Evolutionary conservation across 2,797 vertebrate genomes (phyloP), one percentile per base, ranked within the genome.

Genomic region (Eptatretus atami): DNA sequence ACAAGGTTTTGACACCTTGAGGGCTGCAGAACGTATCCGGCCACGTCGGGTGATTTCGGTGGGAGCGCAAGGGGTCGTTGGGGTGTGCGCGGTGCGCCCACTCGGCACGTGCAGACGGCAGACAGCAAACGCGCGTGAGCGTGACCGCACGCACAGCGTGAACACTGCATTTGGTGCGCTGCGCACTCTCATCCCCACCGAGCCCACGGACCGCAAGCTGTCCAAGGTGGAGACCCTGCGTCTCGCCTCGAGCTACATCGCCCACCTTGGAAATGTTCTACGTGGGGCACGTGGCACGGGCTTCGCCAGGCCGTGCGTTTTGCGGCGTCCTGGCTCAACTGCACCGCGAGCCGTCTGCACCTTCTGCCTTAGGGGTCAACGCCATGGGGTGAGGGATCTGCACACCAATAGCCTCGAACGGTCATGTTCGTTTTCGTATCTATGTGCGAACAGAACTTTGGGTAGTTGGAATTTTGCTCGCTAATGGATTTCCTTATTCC

Each of bases 161-260:
- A 61, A 61, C 25, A n/a, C 57, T 12, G 57, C 57, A 2, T 61
- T 61, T 12, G 24, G n/a, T 9, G 57, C 57, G 9, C 57, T 61
- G 57, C 57, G 57, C 15, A 61, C 57, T 1, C 57, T 61, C 57
- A 61, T 61, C 57, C 57, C 57, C 57, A 61, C 57, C 57, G 57
- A 61, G 10, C 57, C 57, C 9, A 25, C 57, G n/a, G 57, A 61
- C 57, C 15, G 57, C 9, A 61, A 61, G 24, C 57, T 61, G n/a
- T 61, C 57, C 15, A 61, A 61, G 57, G n/a, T 61, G 57, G 57
- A 61, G 57, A 61, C 57, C 15, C 57, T 61, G 57, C 57, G 15
- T n/a, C 57, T 61, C 15, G 57, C 57, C 6, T 61, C 57, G 24
- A 61, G 57, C 11, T 61, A 61, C 57, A 61, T 61, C 57, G 57